phyloP scores from a whole-genome alignment of 2,113 vertebrate species.

The Andinoacara biseriatus region DNA sequence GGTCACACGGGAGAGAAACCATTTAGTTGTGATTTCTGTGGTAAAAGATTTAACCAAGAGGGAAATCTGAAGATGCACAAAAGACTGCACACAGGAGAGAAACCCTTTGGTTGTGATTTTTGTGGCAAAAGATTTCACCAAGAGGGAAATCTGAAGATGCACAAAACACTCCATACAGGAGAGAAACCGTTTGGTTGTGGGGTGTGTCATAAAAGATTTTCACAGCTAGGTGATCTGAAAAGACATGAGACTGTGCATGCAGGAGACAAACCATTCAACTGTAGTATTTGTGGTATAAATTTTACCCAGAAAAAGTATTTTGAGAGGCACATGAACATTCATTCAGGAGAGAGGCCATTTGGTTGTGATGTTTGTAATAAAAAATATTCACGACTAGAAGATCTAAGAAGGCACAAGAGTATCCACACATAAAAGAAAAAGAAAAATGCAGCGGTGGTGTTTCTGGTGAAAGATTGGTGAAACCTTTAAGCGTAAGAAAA shows the following conservation, averaged over 20 bases:
- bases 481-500: neutral
- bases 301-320: neutral
- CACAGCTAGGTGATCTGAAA: neutral
- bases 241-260: neutral
- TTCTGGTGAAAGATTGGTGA: neutral
- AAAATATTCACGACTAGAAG: neutral
- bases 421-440: neutral
- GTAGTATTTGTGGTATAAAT: constrained; percentile 8
- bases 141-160: constrained; percentile 6
- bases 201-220: neutral
- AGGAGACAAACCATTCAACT: constrained; percentile 7
- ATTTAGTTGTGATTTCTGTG: neutral
- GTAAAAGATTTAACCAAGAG: constrained; percentile 3
- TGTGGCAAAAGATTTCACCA: neutral
- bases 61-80: constrained; percentile 6
- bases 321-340: constrained; percentile 1
- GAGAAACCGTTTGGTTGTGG: neutral
- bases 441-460: neutral
- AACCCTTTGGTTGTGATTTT: neutral
- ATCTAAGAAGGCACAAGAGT: constrained; percentile 9
- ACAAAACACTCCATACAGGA: neutral
- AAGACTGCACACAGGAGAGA: neutral
- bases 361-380: neutral
- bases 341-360: constrained; percentile 7
- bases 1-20: constrained; percentile 6